Evolutionary conservation across 2,113 vertebrate species (phyloP).

Genomic region (Chitala chitala): DNA sequence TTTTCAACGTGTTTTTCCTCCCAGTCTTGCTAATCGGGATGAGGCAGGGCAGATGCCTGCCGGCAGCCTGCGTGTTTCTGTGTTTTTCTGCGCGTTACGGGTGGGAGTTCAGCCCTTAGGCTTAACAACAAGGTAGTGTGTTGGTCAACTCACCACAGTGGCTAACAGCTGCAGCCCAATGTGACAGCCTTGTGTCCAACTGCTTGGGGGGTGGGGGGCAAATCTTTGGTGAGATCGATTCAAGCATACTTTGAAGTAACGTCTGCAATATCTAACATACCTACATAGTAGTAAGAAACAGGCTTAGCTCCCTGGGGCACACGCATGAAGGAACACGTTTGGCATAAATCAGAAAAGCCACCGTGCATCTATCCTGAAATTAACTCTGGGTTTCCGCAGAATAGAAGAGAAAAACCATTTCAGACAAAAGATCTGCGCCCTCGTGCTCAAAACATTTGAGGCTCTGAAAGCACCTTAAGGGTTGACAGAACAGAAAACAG

Average conservation of each 20-base stretch:
- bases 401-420: not conserved
- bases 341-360: constrained; percentile 1
- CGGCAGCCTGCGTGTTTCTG: too few relatives aligned
- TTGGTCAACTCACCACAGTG: too few relatives aligned
- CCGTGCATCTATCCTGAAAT: constrained; percentile 9
- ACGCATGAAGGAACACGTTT: not conserved
- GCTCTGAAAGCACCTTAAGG: constrained; percentile 38
- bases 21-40: not conserved
- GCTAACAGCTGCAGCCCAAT: not conserved
- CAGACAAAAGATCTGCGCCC: constrained; percentile 2
- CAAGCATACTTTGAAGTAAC: not conserved
- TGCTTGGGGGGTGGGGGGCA: too few relatives aligned
- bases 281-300: too few relatives aligned
- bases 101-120: too few relatives aligned
- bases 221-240: not conserved
- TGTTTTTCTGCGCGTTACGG: too few relatives aligned
- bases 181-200: not conserved
- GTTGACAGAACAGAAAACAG: constrained; percentile 27
- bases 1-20: constrained; percentile 1
- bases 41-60: too few relatives aligned
- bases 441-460: constrained; percentile 42
- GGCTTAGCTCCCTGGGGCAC: not conserved
- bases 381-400: not conserved
- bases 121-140: too few relatives aligned
- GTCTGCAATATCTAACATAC: not conserved